Base-by-base conservation (phyloP, 2,797 vertebrate species). In the Sibirionetta formosa region DNA sequence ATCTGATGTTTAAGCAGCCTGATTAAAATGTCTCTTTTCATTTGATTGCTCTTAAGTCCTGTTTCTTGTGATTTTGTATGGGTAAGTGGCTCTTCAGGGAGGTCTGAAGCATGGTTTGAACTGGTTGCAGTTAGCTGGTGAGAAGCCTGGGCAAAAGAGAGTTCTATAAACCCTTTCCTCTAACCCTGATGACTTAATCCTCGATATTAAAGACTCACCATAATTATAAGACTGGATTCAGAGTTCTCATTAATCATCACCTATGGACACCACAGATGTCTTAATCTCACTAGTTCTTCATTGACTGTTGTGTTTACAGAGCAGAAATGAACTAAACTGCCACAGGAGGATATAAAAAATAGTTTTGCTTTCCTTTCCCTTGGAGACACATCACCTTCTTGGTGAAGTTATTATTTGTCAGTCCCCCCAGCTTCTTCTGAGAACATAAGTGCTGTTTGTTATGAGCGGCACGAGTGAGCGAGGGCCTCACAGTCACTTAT, bases 371-470 rank as follows among this genome's bases (percentile, higher is more conserved):
- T 88, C 83, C 83, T 77, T 89, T 88, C 42, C 94, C 93, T 95
- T 61, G 50, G 93, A 92, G 83, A 92, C 78, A 33, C 50, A 81
- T 87, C 90, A 51, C 79, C 84, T 65, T 84, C 64, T 86, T 69
- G 83, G 75, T 82, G 35, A 70, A 90, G 86, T 48, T 83, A 22
- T 38, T 87, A 82, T 80, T 87, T 73, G 73, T 40, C 68, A 78
- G 93, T 31, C 64, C 27, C 40, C 44, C 40, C 60, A 53, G 91
- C 60, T 82, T 75, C 58, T 93, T 83, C 10, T 35, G 57, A 81
- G 90, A 93, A 93, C 88, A 91, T 40, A 88, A 95, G 82, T 61
- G 86, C 86, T 78, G 92, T 84, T 88, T 96, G 87, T 93, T 73
- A 88, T 1, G 5, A 57, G 85, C 18, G 13, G 69, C 91, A 84